Percentiles rank a stretch among this genome's conserved stretches.
Evolutionary conservation across 2,113 vertebrate genomes (phyloP).

Genomic region (Paramisgurnus dabryanus): DNA sequence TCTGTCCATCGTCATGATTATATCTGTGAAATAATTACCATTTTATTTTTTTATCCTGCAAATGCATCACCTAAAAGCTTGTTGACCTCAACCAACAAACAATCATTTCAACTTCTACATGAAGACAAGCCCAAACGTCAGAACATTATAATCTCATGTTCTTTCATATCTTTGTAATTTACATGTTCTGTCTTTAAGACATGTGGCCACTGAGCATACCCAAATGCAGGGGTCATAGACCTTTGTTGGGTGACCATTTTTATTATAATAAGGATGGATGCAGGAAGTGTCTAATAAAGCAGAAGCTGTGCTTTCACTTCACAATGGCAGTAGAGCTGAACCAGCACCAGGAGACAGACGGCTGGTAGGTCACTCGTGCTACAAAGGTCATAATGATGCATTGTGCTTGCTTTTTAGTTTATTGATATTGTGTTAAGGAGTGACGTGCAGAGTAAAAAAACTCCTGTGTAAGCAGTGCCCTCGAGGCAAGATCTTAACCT

Average conservation of each 20-base stretch:
- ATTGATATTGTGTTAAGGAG: not conserved
- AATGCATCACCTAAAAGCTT: not conserved
- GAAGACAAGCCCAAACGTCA: not conserved
- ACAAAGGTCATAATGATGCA: not conserved
- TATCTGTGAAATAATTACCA: not conserved
- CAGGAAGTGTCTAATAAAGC: constrained; percentile 14
- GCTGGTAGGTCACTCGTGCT: not conserved
- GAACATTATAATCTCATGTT: not conserved
- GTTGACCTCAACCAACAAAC: not conserved
- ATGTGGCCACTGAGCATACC: not conserved
- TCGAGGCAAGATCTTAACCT: not conserved
- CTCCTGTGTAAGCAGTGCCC: not conserved
- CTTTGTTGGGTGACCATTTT: not conserved
- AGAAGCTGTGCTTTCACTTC: not conserved
- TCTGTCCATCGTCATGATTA: not conserved
- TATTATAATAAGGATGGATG: not conserved
- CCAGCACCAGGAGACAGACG: too few relatives aligned
- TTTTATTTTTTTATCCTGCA: too few relatives aligned
- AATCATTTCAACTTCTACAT: not conserved
- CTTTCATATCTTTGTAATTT: not conserved
- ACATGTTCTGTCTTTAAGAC: not conserved
- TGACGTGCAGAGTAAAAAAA: not conserved
- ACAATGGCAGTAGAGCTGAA: not conserved
- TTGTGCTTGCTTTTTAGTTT: not conserved
- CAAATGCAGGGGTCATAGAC: constrained; percentile 2